These are phyloP conservation scores for Cebus imitator DNA, from an alignment of 2,113 vertebrate species.

Conservation along the genomic window DNA sequence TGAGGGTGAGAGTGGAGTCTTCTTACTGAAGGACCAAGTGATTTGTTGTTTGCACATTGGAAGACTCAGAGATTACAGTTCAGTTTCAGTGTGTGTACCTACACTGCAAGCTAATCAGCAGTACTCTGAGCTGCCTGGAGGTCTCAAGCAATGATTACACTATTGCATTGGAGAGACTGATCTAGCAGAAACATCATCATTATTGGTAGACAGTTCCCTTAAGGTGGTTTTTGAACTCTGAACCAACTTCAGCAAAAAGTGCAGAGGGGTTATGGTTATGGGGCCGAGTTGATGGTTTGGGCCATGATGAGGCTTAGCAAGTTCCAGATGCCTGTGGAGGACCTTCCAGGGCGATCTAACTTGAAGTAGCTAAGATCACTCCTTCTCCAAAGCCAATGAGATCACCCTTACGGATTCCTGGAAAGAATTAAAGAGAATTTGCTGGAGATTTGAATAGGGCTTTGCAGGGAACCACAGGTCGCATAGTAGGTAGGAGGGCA, in stretches of 20 bases:
- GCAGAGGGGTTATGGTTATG: fast-evolving
- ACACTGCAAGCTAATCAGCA: fast-evolving
- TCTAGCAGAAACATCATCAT: background rate
- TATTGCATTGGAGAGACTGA: background rate
- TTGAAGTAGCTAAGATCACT: background rate
- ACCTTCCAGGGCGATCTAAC: background rate
- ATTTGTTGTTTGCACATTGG: fast-evolving
- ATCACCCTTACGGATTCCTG: background rate
- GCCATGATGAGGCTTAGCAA: fast-evolving
- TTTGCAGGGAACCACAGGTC: slow-evolving; percentile 35
- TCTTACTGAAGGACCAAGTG: background rate
- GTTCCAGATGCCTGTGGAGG: background rate
- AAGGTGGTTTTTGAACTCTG: background rate
- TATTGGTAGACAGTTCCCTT: background rate
- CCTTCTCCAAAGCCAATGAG: background rate
- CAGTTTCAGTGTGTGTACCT: fast-evolving
- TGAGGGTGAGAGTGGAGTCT: background rate
- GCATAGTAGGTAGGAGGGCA: background rate
- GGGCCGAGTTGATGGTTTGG: background rate
- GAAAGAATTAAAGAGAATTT: slow-evolving; percentile 29
- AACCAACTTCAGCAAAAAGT: background rate
- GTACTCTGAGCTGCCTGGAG: too few species aligned
- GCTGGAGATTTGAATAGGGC: background rate
- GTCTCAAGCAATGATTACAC: fast-evolving
- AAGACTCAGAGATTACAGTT: background rate